Conservation (phyloP, 1,140 invertebrate species). For the Panagrolaimus sp. region DNA sequence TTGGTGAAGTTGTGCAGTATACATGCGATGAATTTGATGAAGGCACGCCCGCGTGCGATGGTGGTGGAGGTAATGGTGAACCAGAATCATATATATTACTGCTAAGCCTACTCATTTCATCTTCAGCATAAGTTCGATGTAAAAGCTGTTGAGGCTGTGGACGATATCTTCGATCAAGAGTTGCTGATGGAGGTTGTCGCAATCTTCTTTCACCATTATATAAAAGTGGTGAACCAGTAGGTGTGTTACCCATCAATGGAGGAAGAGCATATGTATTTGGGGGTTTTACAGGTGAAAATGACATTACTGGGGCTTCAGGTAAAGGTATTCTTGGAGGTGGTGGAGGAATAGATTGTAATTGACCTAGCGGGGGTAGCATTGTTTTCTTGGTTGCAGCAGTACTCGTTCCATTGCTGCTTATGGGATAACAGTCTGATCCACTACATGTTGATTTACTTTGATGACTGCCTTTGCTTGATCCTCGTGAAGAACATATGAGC, state of each 20-base stretch:
- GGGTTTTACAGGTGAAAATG: slow-evolving; percentile 1
- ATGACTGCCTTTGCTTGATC: neutral
- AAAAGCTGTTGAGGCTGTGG: neutral
- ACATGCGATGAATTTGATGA: slow-evolving; percentile 8
- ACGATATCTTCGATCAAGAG: slow-evolving; percentile 1
- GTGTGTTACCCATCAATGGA: neutral
- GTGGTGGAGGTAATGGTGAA: slow-evolving; percentile 5
- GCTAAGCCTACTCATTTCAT: slow-evolving; percentile 10
- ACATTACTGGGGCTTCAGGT: neutral
- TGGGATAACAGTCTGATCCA: neutral
- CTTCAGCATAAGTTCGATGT: neutral
- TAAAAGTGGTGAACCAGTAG: slow-evolving; percentile 7
- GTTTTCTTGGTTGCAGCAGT: neutral
- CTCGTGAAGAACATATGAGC: neutral
- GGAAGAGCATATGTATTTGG: neutral
- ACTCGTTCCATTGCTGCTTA: neutral
- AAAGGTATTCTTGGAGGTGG: neutral
- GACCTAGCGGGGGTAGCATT: neutral
- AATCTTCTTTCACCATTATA: neutral
- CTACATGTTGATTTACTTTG: neutral
- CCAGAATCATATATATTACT: slow-evolving; percentile 12
- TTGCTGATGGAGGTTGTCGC: neutral
- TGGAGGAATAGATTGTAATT: neutral
- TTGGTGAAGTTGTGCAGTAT: slow-evolving; percentile 5
- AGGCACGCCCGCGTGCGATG: slow-evolving; percentile 9